Evolutionary conservation across 2,113 vertebrate species (phyloP).

Genomic region (Salvator merianae): DNA sequence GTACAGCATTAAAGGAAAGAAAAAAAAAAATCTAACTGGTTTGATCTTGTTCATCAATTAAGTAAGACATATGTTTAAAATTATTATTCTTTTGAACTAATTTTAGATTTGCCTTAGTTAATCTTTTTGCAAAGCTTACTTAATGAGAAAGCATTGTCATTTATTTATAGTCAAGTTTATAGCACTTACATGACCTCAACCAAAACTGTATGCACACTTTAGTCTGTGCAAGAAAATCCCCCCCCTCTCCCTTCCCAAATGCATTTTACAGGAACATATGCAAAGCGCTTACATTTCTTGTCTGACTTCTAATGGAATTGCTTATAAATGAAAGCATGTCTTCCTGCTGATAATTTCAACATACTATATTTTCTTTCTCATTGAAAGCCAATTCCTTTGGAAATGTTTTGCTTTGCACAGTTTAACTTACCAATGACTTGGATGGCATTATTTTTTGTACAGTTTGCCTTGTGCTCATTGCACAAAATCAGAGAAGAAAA

Average conservation of each 20-base stretch:
- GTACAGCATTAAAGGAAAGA: neutral
- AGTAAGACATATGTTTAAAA: conserved; percentile 46
- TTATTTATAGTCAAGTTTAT: neutral
- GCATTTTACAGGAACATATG: neutral
- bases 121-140: neutral
- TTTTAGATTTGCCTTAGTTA: conserved; percentile 20
- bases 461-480: neutral
- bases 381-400: neutral
- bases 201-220: neutral
- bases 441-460: neutral
- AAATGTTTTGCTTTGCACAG: neutral
- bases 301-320: neutral
- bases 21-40: neutral
- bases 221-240: neutral
- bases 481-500: neutral
- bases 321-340: neutral
- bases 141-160: conserved; percentile 2
- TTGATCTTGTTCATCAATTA: neutral
- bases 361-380: neutral
- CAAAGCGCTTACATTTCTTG: neutral
- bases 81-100: conserved; percentile 53
- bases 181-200: neutral
- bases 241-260: neutral
- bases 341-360: neutral
- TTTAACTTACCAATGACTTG: neutral